Conservation (phyloP, 2,797 vertebrate species). For the Naso thynnoides region DNA sequence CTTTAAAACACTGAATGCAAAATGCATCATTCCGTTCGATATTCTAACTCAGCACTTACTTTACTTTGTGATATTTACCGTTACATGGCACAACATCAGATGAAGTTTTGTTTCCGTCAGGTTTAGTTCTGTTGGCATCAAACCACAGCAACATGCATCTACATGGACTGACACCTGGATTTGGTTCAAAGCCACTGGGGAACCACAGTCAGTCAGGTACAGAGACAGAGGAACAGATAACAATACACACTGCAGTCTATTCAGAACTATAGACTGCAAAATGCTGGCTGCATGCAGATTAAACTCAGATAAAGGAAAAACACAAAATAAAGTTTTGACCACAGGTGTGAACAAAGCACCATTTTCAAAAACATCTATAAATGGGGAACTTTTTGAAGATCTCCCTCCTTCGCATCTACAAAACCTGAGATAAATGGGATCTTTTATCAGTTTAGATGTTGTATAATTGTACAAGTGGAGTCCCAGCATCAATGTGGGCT, state of each 20-base stretch:
- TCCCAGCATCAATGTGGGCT: constrained; percentile 70
- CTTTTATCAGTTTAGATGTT: constrained; percentile 77
- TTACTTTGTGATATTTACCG: constrained; percentile 2
- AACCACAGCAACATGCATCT: constrained; percentile 58
- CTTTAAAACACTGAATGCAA: background rate
- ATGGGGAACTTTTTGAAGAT: constrained; percentile 72
- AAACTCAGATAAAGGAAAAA: constrained; percentile 71
- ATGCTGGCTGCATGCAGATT: constrained; percentile 82
- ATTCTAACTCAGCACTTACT: background rate
- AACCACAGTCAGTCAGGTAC: constrained; percentile 68
- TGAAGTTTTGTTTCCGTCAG: constrained; percentile 12
- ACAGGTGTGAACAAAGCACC: constrained; percentile 81
- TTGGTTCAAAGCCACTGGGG: constrained; percentile 74
- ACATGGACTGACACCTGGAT: constrained; percentile 75
- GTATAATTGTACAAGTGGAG: constrained; percentile 79
- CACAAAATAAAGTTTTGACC: constrained; percentile 76
- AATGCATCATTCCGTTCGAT: background rate
- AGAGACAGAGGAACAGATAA: constrained; percentile 77
- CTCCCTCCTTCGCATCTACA: constrained; percentile 55
- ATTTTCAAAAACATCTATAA: constrained; percentile 73
- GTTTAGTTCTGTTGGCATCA: constrained; percentile 47
- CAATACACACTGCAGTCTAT: constrained; percentile 79
- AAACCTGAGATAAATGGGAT: constrained; percentile 69
- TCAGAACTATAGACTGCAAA: constrained; percentile 79
- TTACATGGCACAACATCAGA: background rate